A percentile compares a stretch with the other conserved stretches of the same genome.
Conservation (phyloP, 1,140 invertebrate species). For the Gonatopus flavifemur region DNA sequence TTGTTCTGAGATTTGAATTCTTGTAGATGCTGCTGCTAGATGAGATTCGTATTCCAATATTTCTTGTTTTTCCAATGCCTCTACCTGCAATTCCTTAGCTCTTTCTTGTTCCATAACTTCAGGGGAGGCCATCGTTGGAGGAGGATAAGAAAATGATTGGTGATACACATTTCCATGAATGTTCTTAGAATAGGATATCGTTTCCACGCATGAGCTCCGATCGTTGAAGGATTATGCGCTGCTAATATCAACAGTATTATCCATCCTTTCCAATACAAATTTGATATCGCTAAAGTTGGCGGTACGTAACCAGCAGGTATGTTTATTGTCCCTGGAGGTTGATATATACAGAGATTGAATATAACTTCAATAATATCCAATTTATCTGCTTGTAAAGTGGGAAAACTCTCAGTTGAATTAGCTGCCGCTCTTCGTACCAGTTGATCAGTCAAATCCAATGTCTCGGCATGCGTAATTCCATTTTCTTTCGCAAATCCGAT, state of each 20-base stretch:
- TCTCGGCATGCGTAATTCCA: constrained; percentile 77
- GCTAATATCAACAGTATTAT: constrained; percentile 84
- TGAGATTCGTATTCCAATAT: constrained; percentile 93
- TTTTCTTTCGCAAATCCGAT: constrained; percentile 85
- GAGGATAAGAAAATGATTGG: constrained; percentile 83
- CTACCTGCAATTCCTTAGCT: constrained; percentile 68
- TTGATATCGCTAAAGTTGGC: constrained; percentile 86
- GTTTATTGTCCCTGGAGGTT: constrained; percentile 89
- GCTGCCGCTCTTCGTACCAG: constrained; percentile 81
- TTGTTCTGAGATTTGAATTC: constrained; percentile 85
- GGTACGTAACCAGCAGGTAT: constrained; percentile 83
- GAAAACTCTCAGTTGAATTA: constrained; percentile 68
- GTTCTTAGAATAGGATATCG: constrained; percentile 90
- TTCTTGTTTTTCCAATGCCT: constrained; percentile 74
- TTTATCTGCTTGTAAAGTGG: constrained; percentile 75
- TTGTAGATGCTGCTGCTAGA: constrained; percentile 84
- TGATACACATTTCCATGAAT: constrained; percentile 97
- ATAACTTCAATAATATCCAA: constrained; percentile 86
- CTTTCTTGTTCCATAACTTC: constrained; percentile 66
- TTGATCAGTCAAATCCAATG: constrained; percentile 83
- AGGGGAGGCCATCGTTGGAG: constrained; percentile 67
- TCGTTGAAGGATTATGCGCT: constrained; percentile 87
- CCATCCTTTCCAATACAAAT: constrained; percentile 95
- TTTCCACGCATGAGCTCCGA: constrained; percentile 85
- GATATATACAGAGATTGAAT: constrained; percentile 88